A percentile compares a stretch with the other conserved stretches of the same genome.
Conservation (phyloP, 30 jellyfish, hydroid and myxozoan species). For the Sanderia malayensis region DNA sequence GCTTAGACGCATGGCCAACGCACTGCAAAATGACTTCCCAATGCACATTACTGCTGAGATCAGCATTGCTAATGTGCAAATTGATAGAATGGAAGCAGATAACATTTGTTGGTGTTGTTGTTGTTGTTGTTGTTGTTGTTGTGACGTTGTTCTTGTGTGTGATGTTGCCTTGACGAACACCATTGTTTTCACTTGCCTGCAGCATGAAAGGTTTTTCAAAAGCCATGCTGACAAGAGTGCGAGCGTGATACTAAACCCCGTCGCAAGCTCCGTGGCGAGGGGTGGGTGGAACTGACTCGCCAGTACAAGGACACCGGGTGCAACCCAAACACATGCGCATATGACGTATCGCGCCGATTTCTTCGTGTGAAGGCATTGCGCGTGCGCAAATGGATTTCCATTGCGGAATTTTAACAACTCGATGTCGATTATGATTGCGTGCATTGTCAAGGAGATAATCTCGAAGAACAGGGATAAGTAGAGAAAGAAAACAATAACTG, state of each 20-base stretch:
- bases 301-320: slow-evolving; percentile 1
- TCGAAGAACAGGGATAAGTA: slow-evolving; percentile 4
- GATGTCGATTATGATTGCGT: not conserved
- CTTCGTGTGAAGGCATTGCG: not conserved
- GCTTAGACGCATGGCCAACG: not conserved
- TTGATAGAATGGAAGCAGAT: not conserved
- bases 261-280: not conserved
- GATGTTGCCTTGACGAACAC: no score
- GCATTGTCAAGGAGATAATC: not conserved
- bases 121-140: not conserved
- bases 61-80: not conserved
- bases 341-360: not conserved
- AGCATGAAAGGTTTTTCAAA: not conserved
- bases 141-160: not conserved
- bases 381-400: not conserved
- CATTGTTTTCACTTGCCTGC: not conserved
- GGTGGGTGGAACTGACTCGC: not conserved
- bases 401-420: not conserved
- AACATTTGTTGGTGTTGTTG: not conserved
- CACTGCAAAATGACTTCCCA: not conserved
- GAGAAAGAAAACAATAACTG: not conserved
- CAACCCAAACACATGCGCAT: slow-evolving; percentile 1
- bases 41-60: not conserved
- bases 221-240: not conserved
- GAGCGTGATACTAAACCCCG: slow-evolving; percentile 2